These are phyloP conservation scores for Latrodectus elegans DNA, from an alignment of 2,888 invertebrate species.

Conservation along the genomic window DNA sequence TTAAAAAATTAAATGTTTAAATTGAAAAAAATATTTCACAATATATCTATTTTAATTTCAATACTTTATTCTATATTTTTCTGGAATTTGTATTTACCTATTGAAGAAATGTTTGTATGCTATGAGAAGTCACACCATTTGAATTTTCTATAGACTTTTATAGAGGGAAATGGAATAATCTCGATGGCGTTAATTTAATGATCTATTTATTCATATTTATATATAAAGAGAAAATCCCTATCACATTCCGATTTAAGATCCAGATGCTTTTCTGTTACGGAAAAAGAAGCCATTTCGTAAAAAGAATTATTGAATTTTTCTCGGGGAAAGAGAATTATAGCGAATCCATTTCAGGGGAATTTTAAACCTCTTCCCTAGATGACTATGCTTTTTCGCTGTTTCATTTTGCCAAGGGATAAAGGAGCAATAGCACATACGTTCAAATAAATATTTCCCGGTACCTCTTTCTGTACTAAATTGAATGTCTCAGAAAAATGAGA, in stretches of 20 bases:
- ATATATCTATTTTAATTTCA: too few relatives aligned
- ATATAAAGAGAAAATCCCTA: conserved; percentile 6
- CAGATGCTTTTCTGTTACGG: neutral
- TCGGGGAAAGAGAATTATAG: conserved; percentile 39
- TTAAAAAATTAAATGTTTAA: too few relatives aligned
- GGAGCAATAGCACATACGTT: conserved; percentile 13
- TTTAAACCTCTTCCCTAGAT: conserved; percentile 39
- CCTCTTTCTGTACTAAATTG: neutral
- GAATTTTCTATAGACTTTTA: too few relatives aligned
- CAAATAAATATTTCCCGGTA: neutral
- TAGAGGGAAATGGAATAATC: conserved; percentile 2
- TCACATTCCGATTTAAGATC: conserved; percentile 32
- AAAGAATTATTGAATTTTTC: conserved; percentile 24
- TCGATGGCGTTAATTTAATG: conserved; percentile 30
- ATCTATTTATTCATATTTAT: conserved; percentile 32
- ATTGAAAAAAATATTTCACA: too few relatives aligned
- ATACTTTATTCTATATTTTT: too few relatives aligned
- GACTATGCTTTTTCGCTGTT: conserved; percentile 47
- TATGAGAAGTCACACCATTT: too few relatives aligned
- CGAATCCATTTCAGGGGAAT: conserved; percentile 44
- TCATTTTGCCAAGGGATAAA: conserved; percentile 47
- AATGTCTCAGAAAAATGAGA: neutral
- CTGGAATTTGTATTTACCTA: too few relatives aligned
- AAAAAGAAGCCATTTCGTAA: neutral
- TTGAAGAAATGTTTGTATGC: too few relatives aligned